These are phyloP conservation scores for Prosopocoilus inquinatus DNA, from an alignment of 2,888 invertebrate species.

Conservation along the genomic window DNA sequence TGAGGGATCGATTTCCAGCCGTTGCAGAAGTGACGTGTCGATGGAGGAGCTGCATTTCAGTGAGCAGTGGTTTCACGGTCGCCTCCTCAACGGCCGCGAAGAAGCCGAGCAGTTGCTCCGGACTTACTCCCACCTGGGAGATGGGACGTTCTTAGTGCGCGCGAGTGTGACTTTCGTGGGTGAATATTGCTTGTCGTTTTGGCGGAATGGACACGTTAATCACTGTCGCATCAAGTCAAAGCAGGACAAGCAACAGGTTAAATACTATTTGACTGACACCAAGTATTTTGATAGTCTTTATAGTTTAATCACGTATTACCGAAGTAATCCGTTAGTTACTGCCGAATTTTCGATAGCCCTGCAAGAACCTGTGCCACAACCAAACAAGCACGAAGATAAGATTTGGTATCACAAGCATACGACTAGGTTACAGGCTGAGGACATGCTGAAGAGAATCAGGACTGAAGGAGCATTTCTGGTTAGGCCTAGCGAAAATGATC, in stretches of 20 bases:
- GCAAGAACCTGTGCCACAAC: conserved; percentile 90
- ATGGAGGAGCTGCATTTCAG: conserved; percentile 89
- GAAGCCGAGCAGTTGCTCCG: conserved; percentile 78
- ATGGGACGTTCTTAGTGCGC: conserved; percentile 89
- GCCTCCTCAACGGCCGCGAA: conserved; percentile 72
- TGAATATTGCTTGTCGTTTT: conserved; percentile 93
- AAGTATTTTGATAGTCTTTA: conserved; percentile 90
- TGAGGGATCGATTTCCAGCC: conserved; percentile 54
- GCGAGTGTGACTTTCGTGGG: conserved; percentile 96
- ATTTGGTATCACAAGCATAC: conserved; percentile 84
- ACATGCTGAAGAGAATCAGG: conserved; percentile 77
- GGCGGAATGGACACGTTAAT: conserved; percentile 85
- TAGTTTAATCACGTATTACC: conserved; percentile 86
- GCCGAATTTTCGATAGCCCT: conserved; percentile 87
- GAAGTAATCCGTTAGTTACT: conserved; percentile 80
- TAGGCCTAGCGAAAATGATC: conserved; percentile 84
- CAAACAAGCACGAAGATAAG: conserved; percentile 89
- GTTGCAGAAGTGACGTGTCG: conserved; percentile 63
- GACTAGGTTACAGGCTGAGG: conserved; percentile 81
- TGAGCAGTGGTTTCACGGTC: conserved; percentile 94
- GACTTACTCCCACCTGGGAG: conserved; percentile 77
- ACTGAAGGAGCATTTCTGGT: conserved; percentile 95
- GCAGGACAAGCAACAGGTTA: conserved; percentile 74
- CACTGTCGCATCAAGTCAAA: conserved; percentile 90
- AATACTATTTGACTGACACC: conserved; percentile 87